phyloP scores from a whole-genome alignment of 2,113 vertebrate species.

The Eidolon helvum region DNA sequence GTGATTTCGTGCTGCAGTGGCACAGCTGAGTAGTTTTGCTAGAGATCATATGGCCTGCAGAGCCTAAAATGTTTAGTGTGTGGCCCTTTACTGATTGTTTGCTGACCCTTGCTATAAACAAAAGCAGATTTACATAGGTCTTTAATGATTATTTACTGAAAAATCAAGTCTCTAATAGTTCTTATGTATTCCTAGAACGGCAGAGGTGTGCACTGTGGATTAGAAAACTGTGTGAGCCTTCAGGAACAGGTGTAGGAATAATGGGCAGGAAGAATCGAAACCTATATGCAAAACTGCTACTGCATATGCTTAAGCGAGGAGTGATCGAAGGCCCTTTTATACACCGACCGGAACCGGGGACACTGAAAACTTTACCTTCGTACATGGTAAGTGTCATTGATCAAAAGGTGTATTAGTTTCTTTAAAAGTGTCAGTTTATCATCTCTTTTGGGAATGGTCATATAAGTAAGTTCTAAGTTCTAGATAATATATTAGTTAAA shows the following conservation, averaged over 20 bases:
- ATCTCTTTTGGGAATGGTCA: background rate
- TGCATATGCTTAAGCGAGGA: conserved; percentile 93
- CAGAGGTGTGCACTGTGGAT: conserved; percentile 94
- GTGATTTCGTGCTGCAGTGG: background rate
- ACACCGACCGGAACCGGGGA: conserved; percentile 89
- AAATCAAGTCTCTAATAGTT: background rate
- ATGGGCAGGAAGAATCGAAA: conserved; percentile 92
- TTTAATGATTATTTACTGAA: background rate
- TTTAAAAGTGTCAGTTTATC: background rate
- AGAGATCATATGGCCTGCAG: background rate
- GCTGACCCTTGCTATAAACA: background rate
- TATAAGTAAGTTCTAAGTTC: background rate
- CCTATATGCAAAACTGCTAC: conserved; percentile 88
- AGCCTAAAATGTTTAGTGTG: background rate
- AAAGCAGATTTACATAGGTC: background rate
- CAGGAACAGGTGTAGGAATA: conserved; percentile 83
- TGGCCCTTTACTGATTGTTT: background rate
- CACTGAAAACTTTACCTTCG: conserved; percentile 88
- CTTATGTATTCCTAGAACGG: conserved; percentile 83
- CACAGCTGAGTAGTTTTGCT: background rate
- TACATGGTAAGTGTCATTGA: conserved; percentile 88
- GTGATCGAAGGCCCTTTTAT: conserved; percentile 91
- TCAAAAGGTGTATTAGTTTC: background rate
- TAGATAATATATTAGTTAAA: background rate
- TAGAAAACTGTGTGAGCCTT: conserved; percentile 93